These are phyloP conservation scores for Drosophila burlai DNA, from an alignment of 1,140 invertebrate genomes.

Conservation along the genomic window DNA sequence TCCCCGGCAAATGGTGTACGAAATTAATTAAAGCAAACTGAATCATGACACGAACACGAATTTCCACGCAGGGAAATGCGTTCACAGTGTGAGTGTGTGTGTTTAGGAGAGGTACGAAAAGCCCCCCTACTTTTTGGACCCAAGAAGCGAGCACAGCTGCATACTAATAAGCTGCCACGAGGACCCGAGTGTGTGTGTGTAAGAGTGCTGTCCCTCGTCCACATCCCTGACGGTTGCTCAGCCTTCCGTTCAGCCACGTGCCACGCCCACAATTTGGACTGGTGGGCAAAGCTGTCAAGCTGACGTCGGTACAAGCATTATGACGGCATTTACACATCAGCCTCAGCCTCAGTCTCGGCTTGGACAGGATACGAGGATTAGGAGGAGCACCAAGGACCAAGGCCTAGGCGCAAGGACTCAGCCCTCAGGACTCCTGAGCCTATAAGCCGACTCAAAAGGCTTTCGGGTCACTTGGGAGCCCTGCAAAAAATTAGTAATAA, in stretches of 20 bases:
- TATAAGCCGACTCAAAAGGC: conserved; percentile 66
- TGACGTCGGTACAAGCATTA: conserved; percentile 78
- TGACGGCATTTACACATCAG: conserved; percentile 78
- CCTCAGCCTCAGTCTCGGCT: conserved; percentile 11
- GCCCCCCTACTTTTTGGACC: conserved; percentile 14
- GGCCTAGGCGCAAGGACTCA: conserved; percentile 7
- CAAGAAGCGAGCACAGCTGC: conserved; percentile 45
- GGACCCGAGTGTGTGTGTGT: conserved; percentile 2
- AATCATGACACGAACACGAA: conserved; percentile 65
- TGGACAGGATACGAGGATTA: conserved; percentile 58
- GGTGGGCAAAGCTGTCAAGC: conserved; percentile 53
- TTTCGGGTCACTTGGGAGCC: conserved; percentile 15
- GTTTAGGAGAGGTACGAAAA: conserved; percentile 9
- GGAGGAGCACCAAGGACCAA: conserved; percentile 19
- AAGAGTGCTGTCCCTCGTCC: background rate
- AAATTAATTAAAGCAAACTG: conserved; percentile 78
- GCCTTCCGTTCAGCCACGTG: conserved; percentile 37
- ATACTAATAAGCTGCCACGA: conserved; percentile 53
- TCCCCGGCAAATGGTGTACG: conserved; percentile 20
- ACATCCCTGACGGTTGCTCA: background rate
- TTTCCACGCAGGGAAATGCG: conserved; percentile 27
- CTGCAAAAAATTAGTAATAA: conserved; percentile 5
- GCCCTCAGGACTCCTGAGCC: conserved; percentile 50
- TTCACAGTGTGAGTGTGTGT: background rate
- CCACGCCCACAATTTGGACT: conserved; percentile 33